A percentile compares a stretch with the other conserved stretches of the same genome.
phyloP scores from a whole-genome alignment of 2,113 vertebrate species.

The Trichomycterus rosablanca region DNA sequence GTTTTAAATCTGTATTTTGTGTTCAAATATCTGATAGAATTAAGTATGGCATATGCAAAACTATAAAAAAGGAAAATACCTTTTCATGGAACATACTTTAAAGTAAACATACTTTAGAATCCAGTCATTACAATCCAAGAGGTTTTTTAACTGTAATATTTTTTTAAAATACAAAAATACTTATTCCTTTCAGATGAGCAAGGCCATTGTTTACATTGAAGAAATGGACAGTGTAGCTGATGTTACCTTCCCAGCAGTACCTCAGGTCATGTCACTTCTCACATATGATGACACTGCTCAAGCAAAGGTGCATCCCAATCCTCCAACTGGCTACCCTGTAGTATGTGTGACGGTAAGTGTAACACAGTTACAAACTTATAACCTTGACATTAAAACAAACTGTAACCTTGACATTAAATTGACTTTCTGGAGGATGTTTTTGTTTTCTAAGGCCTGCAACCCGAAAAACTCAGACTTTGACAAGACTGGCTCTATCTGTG shows the following conservation, averaged over 20 bases:
- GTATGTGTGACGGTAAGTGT: conserved; percentile 73
- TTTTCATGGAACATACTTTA: too few species aligned
- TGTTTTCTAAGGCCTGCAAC: conserved; percentile 69
- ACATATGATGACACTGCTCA: conserved; percentile 71
- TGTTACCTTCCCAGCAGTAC: conserved; percentile 80
- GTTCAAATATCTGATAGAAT: too few species aligned
- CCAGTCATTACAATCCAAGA: too few species aligned
- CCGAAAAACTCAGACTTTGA: conserved; percentile 79
- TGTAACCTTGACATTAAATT: too few species aligned
- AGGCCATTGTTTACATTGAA: conserved; percentile 83
- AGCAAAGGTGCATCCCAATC: conserved; percentile 54
- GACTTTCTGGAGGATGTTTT: background rate
- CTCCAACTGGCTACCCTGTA: conserved; percentile 76
- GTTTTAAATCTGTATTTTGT: too few species aligned
- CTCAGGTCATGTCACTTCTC: conserved; percentile 74
- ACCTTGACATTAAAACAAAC: background rate
- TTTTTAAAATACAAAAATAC: too few species aligned
- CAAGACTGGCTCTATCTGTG: conserved; percentile 80
- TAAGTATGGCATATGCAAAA: too few species aligned
- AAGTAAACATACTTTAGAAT: too few species aligned
- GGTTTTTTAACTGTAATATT: too few species aligned
- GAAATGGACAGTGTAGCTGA: conserved; percentile 79
- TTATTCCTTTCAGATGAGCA: too few species aligned
- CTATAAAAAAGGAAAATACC: too few species aligned
- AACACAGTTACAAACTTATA: background rate